These are phyloP conservation scores for Thecocarcelia acutangulata DNA, from an alignment of 2,888 invertebrate genomes.

Conservation along the genomic window DNA sequence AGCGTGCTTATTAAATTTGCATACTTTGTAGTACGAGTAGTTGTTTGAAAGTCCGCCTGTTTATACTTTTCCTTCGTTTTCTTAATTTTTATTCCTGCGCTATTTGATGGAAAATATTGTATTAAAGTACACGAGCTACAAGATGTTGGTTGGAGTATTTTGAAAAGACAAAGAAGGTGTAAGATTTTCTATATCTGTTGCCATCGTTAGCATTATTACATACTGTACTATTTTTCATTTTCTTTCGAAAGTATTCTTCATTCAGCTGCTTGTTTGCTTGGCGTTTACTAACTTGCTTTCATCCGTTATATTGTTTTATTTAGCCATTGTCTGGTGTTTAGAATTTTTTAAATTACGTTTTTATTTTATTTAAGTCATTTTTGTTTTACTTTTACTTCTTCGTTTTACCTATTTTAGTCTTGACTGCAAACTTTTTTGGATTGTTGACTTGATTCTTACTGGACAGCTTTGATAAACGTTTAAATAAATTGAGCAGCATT, in stretches of 20 bases:
- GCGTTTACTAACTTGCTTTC: conserved; percentile 4
- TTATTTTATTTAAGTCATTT: conserved; percentile 61
- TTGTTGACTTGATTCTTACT: conserved; percentile 8
- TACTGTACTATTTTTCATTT: conserved; percentile 55
- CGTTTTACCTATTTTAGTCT: conserved; percentile 16
- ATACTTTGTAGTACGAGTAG: conserved; percentile 62
- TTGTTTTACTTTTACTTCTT: conserved; percentile 4
- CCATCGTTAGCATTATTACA: not conserved
- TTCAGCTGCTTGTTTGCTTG: not conserved
- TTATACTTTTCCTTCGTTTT: not conserved
- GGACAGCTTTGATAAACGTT: conserved; percentile 21
- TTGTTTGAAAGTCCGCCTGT: conserved; percentile 41
- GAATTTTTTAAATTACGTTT: conserved; percentile 74
- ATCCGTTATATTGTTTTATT: conserved; percentile 30
- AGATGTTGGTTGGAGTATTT: too few relatives aligned
- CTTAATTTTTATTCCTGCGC: not conserved
- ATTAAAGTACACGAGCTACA: too few relatives aligned
- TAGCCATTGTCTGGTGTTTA: conserved; percentile 72
- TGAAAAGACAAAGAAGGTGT: too few relatives aligned
- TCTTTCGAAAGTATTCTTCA: not conserved
- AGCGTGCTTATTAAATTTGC: conserved; percentile 65
- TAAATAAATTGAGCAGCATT: conserved; percentile 45
- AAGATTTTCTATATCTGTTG: too few relatives aligned
- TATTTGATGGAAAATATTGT: too few relatives aligned
- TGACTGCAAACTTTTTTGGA: conserved; percentile 20